Evolutionary conservation across 2,113 vertebrate genomes (phyloP), one percentile per base, ranked within the genome.

Genomic region (Paraplagusia blochii): DNA sequence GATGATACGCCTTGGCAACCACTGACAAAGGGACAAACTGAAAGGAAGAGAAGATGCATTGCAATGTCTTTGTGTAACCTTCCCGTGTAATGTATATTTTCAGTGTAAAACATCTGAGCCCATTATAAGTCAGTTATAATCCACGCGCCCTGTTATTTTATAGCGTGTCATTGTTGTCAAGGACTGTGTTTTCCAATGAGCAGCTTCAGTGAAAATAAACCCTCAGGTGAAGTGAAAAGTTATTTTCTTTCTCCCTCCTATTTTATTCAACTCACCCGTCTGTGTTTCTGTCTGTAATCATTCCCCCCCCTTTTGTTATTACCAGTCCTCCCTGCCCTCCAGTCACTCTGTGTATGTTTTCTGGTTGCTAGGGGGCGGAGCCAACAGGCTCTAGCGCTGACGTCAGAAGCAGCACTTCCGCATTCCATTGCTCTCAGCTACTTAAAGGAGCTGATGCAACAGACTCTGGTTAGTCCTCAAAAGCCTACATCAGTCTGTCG

Each of bases 391-490:
- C 75, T 77, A 70, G 59, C 82, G 90, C 89, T 94, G 88, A 93
- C 93, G 93, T 94, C 89, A 89, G 83, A 84, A 83, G 80, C 85
- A 79, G 79, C 87, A 90, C 89, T 93, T 95, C 95, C 95, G 94
- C 94, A 94, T 95, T 95, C 95, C 93, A 74, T 84, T 88, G 90
- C 91, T 83, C 89, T 89, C 87, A 77, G 74, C 82, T 94, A 93
- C 93, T 92, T 93, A 95, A 92, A 74, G 88, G 87, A 90, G 92
- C 94, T 95, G 94, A 94, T 91, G 93, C 94, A 95, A 94, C 93
- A 29, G 54, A 68, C 70, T 65, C 62, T 69, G 17, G 58, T 61
- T 69, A 87, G 83, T 86, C 73, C 73, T 74, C 50, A 40, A 61
- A 76, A 29, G 22, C 66, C 73, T 40, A 51, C 64, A 77, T 75